These are phyloP conservation scores for Brienomyrus longianalis DNA, from an alignment of 2,113 vertebrate species.

Conservation along the genomic window DNA sequence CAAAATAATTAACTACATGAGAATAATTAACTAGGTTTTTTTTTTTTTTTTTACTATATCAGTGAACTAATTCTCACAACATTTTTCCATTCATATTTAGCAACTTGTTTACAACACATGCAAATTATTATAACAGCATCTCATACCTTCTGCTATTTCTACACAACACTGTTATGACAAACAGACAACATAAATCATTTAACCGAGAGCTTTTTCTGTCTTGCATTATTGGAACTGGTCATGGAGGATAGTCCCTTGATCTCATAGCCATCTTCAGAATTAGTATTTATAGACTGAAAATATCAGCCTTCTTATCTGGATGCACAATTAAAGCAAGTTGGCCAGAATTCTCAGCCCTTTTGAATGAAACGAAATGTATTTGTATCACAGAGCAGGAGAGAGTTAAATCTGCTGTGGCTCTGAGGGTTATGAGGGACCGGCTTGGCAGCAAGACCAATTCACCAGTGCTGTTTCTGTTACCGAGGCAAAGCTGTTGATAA, in stretches of 20 bases:
- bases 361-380: background rate
- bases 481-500: background rate
- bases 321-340: background rate
- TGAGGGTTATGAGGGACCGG: background rate
- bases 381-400: background rate
- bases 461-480: background rate
- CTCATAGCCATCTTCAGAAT: background rate
- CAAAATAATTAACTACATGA: background rate
- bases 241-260: background rate
- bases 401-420: background rate
- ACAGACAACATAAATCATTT: background rate
- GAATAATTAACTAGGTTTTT: background rate
- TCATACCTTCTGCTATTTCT: background rate
- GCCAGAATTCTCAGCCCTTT: background rate
- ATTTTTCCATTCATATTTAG: background rate
- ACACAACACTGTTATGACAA: background rate
- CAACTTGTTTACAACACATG: background rate
- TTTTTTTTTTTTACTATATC: background rate
- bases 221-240: background rate
- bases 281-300: background rate
- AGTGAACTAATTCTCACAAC: background rate
- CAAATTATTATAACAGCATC: background rate
- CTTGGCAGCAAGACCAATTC: background rate
- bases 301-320: background rate
- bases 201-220: background rate